Base-by-base conservation (phyloP, 30 jellyfish, hydroid and myxozoan genomes). In the Aurelia aurita region DNA sequence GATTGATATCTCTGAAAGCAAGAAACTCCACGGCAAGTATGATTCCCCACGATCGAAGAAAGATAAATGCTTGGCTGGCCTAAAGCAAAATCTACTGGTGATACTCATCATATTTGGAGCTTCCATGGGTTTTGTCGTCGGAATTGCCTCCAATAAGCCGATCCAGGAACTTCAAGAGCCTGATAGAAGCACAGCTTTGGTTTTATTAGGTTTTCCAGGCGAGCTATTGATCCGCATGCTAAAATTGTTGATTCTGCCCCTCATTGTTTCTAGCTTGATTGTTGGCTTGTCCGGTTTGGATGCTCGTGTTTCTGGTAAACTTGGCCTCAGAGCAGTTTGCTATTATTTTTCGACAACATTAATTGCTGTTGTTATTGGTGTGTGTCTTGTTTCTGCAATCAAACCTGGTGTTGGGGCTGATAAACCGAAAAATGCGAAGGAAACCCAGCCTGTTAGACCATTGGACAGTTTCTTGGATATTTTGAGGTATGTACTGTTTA, bases 141-240 rank as follows among this genome's bases (percentile, higher is more conserved):
- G 98, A 18, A 75, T 87, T 0, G 80, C 80, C 16, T 62, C 91
- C 6, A 93, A 93, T 54, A 34, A 60, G 23, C 80, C 96, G 25
- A 79, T 93, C 26, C 98, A 93, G 58, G 21, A 34, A 13, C 74
- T 93, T 29, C 46, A 76, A 59, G 95, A 93, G 54, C 98, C 98
- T 12, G 90, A 86, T 65, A 63, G 82, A 77, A 66, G 93, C 34
- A 93, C 97, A 10, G 96, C 86, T 15, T 34, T 93, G 20, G 71
- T 85, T 0, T n/a, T 88, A 8, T 74, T 93, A 75, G 98, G 98
- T 21, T 93, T 93, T 77, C 98, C 97, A 1, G 98, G 98, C 19
- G 98, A 87, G 49, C 74, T 93, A 2, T 67, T 93, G 3, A 78
- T 93, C 27, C 93, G 98, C 16, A 79, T 82, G 88, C 72, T 93